Evolutionary conservation across 2,113 vertebrate genomes (phyloP).

Genomic region (Tupaia tana): DNA sequence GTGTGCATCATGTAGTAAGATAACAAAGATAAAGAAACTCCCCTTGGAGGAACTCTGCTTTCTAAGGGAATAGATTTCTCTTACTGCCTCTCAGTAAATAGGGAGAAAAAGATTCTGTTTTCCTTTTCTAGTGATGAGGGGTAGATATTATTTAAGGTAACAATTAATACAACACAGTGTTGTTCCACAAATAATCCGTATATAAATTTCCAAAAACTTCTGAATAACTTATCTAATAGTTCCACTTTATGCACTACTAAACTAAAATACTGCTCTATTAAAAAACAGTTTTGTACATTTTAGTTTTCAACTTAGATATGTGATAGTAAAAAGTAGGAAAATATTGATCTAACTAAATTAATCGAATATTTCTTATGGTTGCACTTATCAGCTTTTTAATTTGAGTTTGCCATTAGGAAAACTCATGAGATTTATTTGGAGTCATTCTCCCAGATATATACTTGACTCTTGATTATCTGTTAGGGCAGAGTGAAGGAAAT

Average conservation of each 20-base stretch:
- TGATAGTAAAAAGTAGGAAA: background rate
- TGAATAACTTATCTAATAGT: background rate
- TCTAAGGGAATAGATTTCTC: slow-evolving; percentile 21
- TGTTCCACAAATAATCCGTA: slow-evolving; percentile 1
- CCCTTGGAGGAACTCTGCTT: background rate
- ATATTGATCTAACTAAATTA: slow-evolving; percentile 29
- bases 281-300: slow-evolving; percentile 9
- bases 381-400: background rate
- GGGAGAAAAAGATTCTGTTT: background rate
- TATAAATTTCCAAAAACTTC: background rate
- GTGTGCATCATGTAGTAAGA: slow-evolving; percentile 16
- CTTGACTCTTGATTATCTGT: background rate
- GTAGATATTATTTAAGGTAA: background rate
- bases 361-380: background rate
- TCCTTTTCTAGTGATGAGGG: background rate
- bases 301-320: background rate
- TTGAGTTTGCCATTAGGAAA: background rate
- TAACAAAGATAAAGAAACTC: slow-evolving; percentile 33
- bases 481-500: background rate
- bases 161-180: background rate
- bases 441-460: background rate
- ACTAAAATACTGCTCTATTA: slow-evolving; percentile 7
- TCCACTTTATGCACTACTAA: background rate
- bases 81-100: background rate
- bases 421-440: background rate